Evolutionary conservation across 2,113 vertebrate genomes (phyloP), one percentile per base, ranked within the genome.

Genomic region (Uria aalge): DNA sequence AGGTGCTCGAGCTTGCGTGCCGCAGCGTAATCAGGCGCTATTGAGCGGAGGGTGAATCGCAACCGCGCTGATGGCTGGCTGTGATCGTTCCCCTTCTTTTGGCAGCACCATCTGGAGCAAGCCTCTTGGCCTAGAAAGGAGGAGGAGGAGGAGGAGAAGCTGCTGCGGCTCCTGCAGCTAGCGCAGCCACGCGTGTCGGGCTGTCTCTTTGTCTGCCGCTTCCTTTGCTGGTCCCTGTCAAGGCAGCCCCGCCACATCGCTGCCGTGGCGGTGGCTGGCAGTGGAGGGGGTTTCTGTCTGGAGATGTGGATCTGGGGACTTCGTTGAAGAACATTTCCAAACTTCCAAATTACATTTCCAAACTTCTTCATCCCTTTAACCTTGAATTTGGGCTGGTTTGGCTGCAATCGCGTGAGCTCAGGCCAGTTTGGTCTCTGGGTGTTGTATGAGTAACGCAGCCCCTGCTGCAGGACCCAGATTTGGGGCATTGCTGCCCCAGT

Each of bases 401-500:
- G 62, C 74, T 56, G 32, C 27, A 6, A 1, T 20, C 24, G 22
- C 29, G 1, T 13, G 48, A 80, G 34, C 53, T 55, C 36, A 2
- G 5, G 7, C 15, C 50, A 19, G 30, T 26, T 23, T 47, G 32
- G 23, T 45, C 29, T 9, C 41, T 12, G 50, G 45, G 43, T 27
- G 43, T 32, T 48, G 30, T 18, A 6, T 13, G 59, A n/a, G n/a
- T 17, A 12, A 38, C 8, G 30, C 67, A 50, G 50, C 40, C 50
- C 53, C n/a, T 2, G 5, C 38, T 27, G 23, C 34, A n/a, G 56
- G 63, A 41, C 81, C 50, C 50, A 12, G 24, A 4, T 13, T 23
- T 4, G 4, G n/a, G 10, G 32, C 0, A 1, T 22, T 11, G n/a
- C 50, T 5, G 40, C 67, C 64, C 38, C 34, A 23, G 4, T 45